phyloP scores from a whole-genome alignment of 2,113 vertebrate genomes.

The Guaruba guarouba region DNA sequence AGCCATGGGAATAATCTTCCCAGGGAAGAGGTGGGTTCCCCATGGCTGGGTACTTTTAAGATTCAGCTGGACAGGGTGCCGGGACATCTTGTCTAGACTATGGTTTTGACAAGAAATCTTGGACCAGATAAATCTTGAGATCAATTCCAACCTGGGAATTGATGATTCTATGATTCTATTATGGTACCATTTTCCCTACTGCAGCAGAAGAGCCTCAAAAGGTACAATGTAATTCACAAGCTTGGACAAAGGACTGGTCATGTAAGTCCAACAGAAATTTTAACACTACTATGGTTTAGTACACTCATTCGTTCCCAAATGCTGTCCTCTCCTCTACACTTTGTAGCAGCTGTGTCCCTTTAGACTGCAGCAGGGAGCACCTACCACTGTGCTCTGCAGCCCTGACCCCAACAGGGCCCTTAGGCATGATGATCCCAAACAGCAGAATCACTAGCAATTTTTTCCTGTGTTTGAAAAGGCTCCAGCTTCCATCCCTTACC shows the following conservation, averaged over 20 bases:
- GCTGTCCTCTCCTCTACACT: neutral
- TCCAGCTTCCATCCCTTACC: slow-evolving; percentile 64
- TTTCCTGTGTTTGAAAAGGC: neutral
- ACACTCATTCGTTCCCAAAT: neutral
- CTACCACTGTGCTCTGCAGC: neutral
- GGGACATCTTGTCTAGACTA: neutral
- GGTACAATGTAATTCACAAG: neutral
- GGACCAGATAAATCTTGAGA: neutral
- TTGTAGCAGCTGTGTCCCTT: neutral
- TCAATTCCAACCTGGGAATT: neutral
- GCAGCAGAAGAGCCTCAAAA: neutral
- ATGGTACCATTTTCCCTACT: neutral
- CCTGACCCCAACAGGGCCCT: neutral
- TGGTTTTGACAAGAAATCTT: neutral
- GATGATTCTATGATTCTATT: neutral
- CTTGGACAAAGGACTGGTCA: neutral
- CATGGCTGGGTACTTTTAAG: neutral
- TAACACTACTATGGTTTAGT: neutral
- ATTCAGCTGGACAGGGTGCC: neutral
- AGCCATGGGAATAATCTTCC: neutral
- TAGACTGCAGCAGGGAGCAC: neutral
- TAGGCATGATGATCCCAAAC: accelerated
- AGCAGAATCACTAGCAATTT: neutral
- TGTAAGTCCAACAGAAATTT: neutral
- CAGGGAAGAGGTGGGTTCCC: neutral